Base-by-base conservation (phyloP, 92 coral and sea anemone genomes). In the Pocillopora grandis region DNA sequence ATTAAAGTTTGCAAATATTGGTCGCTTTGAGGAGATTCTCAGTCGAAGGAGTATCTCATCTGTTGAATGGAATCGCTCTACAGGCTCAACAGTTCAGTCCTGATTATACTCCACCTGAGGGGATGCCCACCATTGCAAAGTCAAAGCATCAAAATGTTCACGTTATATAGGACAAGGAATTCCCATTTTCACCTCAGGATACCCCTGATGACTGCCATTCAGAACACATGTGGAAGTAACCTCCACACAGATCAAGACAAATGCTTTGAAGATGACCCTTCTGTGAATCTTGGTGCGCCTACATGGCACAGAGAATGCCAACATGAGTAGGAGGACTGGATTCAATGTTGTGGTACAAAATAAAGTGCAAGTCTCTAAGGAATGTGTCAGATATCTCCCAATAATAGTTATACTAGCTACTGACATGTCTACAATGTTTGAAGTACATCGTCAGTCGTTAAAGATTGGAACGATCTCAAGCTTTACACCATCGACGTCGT, bases 311-410 rank as follows among this genome's bases (percentile, higher is more conserved):
- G 87, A 77, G 66, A 81, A 78, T 15, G 94, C 88, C 85, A 81
- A 52, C 55, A 58, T 90, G 56, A 69, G 92, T 60, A 83, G 92
- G 27, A 91, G 97, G 94, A 93, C 94, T 27, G 92, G 93, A 16
- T 93, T 89, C 71, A 89, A 92, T 55, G 89, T 87, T 71, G 48
- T 31, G 9, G 83, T 83, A 56, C 84, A 77, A 5, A 80, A 89
- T 73, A 65, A 88, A 62, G 75, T 63, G 3, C 89, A 91, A 11
- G 88, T 88, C 15, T 21, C 72, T 9, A 36, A 82, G 61, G 91
- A 87, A 33, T 87, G 70, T 87, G 66, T 91, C 15, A 91, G 89
- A 66, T 87, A 79, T 62, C 81, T 90, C 17, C 84, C 84, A 33
- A 84, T 85, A 14, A 90, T 87, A 56, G 84, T 83, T 62, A 87